Conservation (phyloP, 2,888 invertebrate genomes). For the Latrodectus hesperus region DNA sequence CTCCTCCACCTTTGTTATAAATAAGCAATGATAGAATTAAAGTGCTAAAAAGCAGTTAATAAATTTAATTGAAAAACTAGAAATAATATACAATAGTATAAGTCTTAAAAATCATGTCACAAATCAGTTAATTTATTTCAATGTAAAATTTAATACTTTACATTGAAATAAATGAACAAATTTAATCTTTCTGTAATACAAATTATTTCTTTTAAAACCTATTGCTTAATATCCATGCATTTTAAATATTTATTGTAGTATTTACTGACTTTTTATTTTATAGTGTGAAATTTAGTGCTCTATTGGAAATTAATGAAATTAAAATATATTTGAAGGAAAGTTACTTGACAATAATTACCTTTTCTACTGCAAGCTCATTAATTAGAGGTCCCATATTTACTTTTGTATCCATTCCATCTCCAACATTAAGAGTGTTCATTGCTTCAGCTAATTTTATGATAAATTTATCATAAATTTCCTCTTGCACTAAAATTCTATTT, state of each 20-base stretch:
- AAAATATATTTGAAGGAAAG: not conserved
- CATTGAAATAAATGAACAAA: too few relatives aligned
- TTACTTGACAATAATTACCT: conserved; percentile 77
- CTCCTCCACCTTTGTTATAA: conserved; percentile 74
- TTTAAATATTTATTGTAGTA: too few relatives aligned
- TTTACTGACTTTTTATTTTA: too few relatives aligned
- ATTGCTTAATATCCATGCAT: too few relatives aligned
- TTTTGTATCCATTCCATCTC: conserved; percentile 83
- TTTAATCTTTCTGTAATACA: too few relatives aligned
- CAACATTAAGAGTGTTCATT: conserved; percentile 84
- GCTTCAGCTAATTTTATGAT: conserved; percentile 82
- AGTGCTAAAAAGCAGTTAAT: not conserved
- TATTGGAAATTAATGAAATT: not conserved
- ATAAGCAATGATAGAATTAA: not conserved
- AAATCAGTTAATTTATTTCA: too few relatives aligned
- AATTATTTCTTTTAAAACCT: too few relatives aligned
- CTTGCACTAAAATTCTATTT: conserved; percentile 90
- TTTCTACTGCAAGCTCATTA: conserved; percentile 87
- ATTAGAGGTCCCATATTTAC: conserved; percentile 93
- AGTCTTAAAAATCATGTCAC: too few relatives aligned
- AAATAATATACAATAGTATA: too few relatives aligned
- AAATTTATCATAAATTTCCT: conserved; percentile 86
- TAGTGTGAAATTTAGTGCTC: too few relatives aligned
- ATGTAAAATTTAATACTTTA: too few relatives aligned
- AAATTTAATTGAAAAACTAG: too few relatives aligned